phyloP scores from a whole-genome alignment of 2,797 vertebrate genomes.

The Gastrophryne carolinensis region DNA sequence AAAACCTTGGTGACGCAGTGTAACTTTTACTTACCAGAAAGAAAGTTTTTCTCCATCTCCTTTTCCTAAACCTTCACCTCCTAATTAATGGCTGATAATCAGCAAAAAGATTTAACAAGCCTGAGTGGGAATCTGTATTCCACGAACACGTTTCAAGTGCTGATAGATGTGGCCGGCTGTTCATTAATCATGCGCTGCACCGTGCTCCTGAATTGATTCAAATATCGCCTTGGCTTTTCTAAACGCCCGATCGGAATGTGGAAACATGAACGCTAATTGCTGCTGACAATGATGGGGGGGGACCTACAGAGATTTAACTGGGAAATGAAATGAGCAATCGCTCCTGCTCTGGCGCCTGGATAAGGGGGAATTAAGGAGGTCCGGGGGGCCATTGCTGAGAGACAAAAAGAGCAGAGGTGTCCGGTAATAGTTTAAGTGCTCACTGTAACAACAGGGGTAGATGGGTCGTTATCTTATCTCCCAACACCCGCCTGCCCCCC shows the following conservation, averaged over 20 bases:
- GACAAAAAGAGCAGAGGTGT: neutral
- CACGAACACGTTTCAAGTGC: neutral
- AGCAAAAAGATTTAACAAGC: neutral
- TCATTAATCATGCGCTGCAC: slow-evolving; percentile 30
- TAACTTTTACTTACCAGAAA: neutral
- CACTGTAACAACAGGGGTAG: too few species aligned
- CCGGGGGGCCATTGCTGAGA: neutral
- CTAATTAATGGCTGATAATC: slow-evolving; percentile 20
- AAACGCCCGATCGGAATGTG: slow-evolving; percentile 36
- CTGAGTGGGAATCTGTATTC: slow-evolving; percentile 27
- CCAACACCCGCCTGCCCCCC: too few species aligned
- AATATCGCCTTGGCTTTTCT: slow-evolving; percentile 11
- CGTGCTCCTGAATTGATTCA: slow-evolving; percentile 31
- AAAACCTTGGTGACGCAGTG: neutral
- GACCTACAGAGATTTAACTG: neutral
- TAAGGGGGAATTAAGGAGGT: neutral
- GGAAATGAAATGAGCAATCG: neutral
- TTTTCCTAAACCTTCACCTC: neutral
- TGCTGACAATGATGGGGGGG: neutral
- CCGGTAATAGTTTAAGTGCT: too few species aligned
- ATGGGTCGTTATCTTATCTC: too few species aligned
- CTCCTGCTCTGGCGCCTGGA: neutral
- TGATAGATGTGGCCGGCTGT: slow-evolving; percentile 12
- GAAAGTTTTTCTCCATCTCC: neutral
- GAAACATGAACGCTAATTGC: slow-evolving; percentile 36